phyloP scores from a whole-genome alignment of 1,140 invertebrate genomes.

The Aphis craccivora region DNA sequence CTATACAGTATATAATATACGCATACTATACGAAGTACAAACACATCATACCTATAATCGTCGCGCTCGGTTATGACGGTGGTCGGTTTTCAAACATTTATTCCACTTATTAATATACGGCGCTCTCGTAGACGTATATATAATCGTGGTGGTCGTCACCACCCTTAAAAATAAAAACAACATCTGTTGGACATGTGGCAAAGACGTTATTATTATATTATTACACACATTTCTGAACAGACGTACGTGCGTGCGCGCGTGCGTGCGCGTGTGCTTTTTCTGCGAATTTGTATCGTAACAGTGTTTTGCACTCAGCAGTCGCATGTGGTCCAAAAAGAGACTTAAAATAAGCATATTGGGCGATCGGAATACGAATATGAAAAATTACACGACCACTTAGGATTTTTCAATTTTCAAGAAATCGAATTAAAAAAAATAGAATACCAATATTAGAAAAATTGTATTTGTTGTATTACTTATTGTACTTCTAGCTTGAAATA shows the following conservation, averaged over 20 bases:
- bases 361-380: background rate
- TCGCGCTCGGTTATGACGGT: background rate
- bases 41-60: background rate
- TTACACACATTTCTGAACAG: background rate
- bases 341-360: background rate
- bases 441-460: background rate
- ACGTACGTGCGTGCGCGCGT: background rate
- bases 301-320: background rate
- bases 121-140: background rate
- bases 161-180: constrained; percentile 47
- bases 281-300: background rate
- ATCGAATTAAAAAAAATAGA: too few species aligned
- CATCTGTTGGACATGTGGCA: constrained; percentile 35
- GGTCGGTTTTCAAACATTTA: background rate
- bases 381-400: background rate
- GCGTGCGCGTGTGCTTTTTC: background rate
- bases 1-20: too few species aligned
- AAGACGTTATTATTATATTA: constrained; percentile 14
- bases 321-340: background rate
- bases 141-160: background rate
- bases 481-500: too few species aligned
- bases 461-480: background rate
- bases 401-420: background rate
- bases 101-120: background rate
- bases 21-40: background rate